Percentiles rank a stretch among this genome's conserved stretches.
Conservation (phyloP, 2,113 vertebrate genomes). For the Lasiurus cinereus region DNA sequence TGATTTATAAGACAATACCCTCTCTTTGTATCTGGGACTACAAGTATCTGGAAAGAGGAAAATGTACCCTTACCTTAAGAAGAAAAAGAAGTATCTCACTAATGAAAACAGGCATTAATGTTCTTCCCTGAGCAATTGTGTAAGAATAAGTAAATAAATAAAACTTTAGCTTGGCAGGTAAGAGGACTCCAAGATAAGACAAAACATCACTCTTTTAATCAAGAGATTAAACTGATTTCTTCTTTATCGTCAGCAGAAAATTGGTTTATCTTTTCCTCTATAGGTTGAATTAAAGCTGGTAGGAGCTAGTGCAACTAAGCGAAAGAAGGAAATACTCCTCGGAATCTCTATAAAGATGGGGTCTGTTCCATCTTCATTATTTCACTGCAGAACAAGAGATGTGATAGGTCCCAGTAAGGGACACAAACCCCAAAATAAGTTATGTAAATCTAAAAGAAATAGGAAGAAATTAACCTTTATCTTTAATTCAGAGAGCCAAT, state of each 20-base stretch:
- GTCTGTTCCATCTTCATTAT: not conserved
- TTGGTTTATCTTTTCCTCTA: not conserved
- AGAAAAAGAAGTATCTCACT: not conserved
- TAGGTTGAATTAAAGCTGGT: not conserved
- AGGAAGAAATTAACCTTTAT: not conserved
- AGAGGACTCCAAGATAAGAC: conserved; percentile 7
- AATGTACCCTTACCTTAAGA: not conserved
- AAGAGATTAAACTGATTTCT: not conserved
- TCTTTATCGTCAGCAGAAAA: not conserved
- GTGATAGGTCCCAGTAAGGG: not conserved
- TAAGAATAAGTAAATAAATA: conserved; percentile 29
- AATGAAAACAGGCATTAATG: conserved; percentile 53
- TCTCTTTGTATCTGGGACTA: conserved; percentile 20
- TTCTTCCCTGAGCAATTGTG: conserved; percentile 19
- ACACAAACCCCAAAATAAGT: not conserved
- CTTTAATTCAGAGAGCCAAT: not conserved
- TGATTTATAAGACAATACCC: conserved; percentile 50
- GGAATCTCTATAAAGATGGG: not conserved
- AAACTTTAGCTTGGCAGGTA: not conserved
- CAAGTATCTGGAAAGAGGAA: not conserved
- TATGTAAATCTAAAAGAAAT: conserved; percentile 19
- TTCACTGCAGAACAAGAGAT: conserved; percentile 1
- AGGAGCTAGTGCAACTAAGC: not conserved
- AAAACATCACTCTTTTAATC: conserved; percentile 20
- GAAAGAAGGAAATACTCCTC: not conserved